Evolutionary conservation across 2,113 vertebrate species (phyloP).

Genomic region (Aviceda subcristata): DNA sequence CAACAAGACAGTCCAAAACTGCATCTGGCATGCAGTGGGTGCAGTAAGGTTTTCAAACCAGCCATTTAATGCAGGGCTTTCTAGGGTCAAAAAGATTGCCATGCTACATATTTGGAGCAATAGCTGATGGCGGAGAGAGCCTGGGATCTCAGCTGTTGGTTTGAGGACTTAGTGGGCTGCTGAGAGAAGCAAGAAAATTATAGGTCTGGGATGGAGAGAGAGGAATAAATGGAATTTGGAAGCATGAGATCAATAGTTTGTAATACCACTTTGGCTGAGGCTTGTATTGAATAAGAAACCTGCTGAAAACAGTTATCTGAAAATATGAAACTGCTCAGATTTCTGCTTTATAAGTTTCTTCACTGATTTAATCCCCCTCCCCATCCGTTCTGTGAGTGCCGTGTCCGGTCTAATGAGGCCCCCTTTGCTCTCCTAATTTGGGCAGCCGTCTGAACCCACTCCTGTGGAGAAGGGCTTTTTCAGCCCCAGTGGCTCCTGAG

Average conservation of each 20-base stretch:
- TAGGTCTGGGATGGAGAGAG: background rate
- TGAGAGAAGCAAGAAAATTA: background rate
- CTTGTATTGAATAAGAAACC: slow-evolving; percentile 7
- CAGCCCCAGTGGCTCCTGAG: background rate
- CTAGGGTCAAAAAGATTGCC: background rate
- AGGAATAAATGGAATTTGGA: background rate
- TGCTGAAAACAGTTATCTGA: slow-evolving; percentile 51
- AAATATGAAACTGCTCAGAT: slow-evolving; percentile 32
- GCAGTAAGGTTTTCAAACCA: background rate
- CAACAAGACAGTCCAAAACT: background rate
- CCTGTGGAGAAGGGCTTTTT: background rate
- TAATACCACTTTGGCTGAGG: background rate
- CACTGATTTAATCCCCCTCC: background rate
- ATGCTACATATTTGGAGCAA: background rate
- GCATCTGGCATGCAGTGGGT: background rate
- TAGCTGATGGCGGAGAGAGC: background rate
- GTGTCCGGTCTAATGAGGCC: background rate
- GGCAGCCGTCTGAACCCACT: background rate
- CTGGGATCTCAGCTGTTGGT: background rate
- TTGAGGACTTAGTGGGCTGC: background rate
- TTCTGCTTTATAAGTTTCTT: slow-evolving; percentile 10
- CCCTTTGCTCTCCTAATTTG: background rate
- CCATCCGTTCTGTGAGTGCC: background rate
- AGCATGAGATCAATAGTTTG: slow-evolving; percentile 6
- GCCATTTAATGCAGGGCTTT: background rate